phyloP scores from a whole-genome alignment of 1,140 invertebrate species.

The Heterodera carotae region DNA sequence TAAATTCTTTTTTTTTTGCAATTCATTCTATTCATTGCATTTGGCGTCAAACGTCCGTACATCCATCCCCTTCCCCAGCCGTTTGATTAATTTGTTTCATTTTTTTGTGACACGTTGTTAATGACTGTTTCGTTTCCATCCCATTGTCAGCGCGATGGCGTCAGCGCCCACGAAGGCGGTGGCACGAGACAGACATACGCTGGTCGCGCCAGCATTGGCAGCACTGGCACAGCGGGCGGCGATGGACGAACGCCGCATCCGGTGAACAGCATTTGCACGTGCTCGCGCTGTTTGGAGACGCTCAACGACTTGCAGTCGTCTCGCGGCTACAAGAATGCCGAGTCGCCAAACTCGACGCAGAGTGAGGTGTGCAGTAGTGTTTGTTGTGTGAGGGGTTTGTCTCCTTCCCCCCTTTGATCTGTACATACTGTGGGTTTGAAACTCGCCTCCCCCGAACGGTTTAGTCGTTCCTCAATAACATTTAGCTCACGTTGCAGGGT shows the following conservation, averaged over 20 bases:
- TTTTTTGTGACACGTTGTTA: background rate
- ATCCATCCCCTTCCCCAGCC: too few relatives aligned
- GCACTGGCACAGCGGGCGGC: slow-evolving; percentile 11
- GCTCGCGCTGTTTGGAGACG: slow-evolving; percentile 14
- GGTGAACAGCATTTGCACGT: slow-evolving; percentile 29
- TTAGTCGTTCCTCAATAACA: too few relatives aligned
- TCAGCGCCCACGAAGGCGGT: too few relatives aligned
- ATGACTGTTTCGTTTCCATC: too few relatives aligned
- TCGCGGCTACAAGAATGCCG: slow-evolving; percentile 46
- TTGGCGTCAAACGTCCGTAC: too few relatives aligned
- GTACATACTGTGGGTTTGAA: too few relatives aligned
- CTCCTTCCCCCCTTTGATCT: too few relatives aligned
- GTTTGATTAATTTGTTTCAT: background rate
- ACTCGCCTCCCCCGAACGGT: too few relatives aligned
- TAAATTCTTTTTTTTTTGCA: too few relatives aligned
- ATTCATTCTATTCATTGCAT: too few relatives aligned
- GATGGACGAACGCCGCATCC: slow-evolving; percentile 21
- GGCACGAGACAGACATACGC: background rate
- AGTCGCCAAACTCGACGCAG: slow-evolving; percentile 51
- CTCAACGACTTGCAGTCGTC: slow-evolving; percentile 21
- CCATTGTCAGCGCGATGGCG: too few relatives aligned
- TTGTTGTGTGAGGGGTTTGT: too few relatives aligned
- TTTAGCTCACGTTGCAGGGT: slow-evolving; percentile 50
- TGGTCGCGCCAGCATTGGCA: slow-evolving; percentile 10
- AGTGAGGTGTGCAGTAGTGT: slow-evolving; percentile 51